Evolutionary conservation across 2,113 vertebrate species (phyloP).

Genomic region (Tiliqua scincoides): DNA sequence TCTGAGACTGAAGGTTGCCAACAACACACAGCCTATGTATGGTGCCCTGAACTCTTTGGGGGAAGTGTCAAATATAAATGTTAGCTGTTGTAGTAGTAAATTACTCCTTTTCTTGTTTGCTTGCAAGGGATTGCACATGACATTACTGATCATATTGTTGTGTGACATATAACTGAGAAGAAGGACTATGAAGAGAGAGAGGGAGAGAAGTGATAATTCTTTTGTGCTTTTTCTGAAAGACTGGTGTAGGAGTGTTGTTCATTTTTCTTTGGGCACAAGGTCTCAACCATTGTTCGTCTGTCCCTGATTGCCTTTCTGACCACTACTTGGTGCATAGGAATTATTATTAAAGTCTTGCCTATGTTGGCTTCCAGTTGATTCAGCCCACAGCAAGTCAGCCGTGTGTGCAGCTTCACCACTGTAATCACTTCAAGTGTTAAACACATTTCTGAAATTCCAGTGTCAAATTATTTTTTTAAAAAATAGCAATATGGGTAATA

Average conservation of each 20-base stretch:
- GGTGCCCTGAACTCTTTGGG: too few species aligned
- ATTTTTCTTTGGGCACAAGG: background rate
- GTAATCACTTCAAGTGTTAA: background rate
- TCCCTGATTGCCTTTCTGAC: too few species aligned
- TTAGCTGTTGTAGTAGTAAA: too few species aligned
- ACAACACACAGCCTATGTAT: too few species aligned
- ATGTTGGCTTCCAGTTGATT: background rate
- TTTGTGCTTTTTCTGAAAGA: background rate
- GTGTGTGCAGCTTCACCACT: background rate
- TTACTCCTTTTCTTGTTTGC: background rate
- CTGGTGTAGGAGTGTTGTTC: background rate
- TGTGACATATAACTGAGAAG: background rate
- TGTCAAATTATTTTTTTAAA: background rate
- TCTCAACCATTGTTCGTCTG: background rate
- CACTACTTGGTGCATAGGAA: too few species aligned
- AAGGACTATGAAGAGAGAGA: background rate
- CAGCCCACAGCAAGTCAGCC: background rate
- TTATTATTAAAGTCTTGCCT: background rate
- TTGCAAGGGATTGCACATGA: background rate
- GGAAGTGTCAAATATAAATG: too few species aligned
- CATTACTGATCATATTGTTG: background rate
- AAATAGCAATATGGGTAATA: background rate
- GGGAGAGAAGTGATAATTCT: background rate
- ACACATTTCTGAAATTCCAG: background rate
- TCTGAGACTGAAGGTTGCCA: too few species aligned